These are phyloP conservation scores for Diarsia brunnea DNA, from an alignment of 2,888 invertebrate species.

Conservation along the genomic window DNA sequence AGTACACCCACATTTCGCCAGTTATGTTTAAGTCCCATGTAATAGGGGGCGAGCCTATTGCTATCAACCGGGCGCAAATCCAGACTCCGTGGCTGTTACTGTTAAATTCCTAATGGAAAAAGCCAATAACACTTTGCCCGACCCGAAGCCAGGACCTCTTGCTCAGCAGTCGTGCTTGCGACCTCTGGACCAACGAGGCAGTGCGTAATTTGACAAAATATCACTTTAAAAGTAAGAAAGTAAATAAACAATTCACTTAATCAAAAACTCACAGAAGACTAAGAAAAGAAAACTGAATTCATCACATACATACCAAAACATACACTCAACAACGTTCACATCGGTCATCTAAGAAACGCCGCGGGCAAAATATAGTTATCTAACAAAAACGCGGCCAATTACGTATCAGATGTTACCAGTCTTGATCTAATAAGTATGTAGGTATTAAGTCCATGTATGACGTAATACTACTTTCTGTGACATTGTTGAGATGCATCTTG, in stretches of 20 bases:
- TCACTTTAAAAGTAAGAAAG: background rate
- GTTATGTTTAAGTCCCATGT: too few species aligned
- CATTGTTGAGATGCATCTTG: conserved; percentile 58
- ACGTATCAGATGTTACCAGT: conserved; percentile 57
- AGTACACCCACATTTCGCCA: too few species aligned
- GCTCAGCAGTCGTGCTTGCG: too few species aligned
- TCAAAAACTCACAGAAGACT: background rate
- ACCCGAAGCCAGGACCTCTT: too few species aligned
- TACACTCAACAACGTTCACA: background rate
- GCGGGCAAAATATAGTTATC: conserved; percentile 46
- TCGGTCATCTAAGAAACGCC: conserved; percentile 18
- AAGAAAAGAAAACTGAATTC: conserved; percentile 1
- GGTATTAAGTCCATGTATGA: conserved; percentile 54
- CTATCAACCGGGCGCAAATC: too few species aligned
- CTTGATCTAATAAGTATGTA: conserved; percentile 66
- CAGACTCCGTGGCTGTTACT: too few species aligned
- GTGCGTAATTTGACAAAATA: too few species aligned
- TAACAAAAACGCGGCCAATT: conserved; percentile 51
- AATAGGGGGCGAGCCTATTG: too few species aligned
- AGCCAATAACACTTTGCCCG: too few species aligned
- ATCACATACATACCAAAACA: conserved; percentile 7
- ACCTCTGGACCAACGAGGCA: too few species aligned
- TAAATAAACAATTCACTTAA: background rate
- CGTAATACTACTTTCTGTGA: conserved; percentile 55
- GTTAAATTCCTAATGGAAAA: too few species aligned